Percentiles rank a stretch among this genome's conserved stretches.
Conservation (phyloP, 2,113 vertebrate species). For the Chaetodon trifascialis region DNA sequence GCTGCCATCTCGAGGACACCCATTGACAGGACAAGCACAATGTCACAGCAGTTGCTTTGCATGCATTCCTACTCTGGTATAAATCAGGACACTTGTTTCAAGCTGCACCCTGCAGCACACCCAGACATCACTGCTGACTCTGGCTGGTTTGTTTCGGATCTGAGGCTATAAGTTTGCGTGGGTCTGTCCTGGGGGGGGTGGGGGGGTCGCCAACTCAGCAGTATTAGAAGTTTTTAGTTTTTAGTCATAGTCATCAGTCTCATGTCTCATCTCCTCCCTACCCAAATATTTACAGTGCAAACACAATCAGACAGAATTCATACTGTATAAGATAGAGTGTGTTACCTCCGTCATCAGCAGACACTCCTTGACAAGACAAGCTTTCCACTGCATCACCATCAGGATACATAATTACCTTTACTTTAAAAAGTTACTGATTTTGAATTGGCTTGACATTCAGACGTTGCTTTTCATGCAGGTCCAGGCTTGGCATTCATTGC, state of each 20-base stretch:
- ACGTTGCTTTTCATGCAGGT: slow-evolving; percentile 65
- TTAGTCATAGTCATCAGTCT: neutral
- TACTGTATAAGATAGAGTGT: too few species aligned
- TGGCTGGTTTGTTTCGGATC: neutral
- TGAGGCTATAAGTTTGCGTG: neutral
- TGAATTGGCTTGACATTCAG: neutral
- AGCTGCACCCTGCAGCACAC: neutral
- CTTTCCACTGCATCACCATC: neutral
- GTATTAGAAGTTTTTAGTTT: neutral
- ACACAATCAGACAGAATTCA: neutral
- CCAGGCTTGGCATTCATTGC: slow-evolving; percentile 85
- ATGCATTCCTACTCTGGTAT: neutral
- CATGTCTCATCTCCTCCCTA: neutral
- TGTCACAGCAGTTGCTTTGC: neutral
- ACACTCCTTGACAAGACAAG: too few species aligned
- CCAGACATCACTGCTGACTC: neutral
- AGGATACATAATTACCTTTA: neutral
- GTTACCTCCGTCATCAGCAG: neutral
- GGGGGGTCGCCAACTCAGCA: neutral
- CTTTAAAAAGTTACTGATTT: neutral
- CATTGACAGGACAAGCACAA: neutral
- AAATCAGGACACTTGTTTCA: neutral
- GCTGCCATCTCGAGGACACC: slow-evolving; percentile 40
- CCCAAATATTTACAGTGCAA: slow-evolving; percentile 2
- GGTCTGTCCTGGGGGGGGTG: neutral